Conservation (phyloP, 2,113 vertebrate genomes). For the Pseudopipra pipra region DNA sequence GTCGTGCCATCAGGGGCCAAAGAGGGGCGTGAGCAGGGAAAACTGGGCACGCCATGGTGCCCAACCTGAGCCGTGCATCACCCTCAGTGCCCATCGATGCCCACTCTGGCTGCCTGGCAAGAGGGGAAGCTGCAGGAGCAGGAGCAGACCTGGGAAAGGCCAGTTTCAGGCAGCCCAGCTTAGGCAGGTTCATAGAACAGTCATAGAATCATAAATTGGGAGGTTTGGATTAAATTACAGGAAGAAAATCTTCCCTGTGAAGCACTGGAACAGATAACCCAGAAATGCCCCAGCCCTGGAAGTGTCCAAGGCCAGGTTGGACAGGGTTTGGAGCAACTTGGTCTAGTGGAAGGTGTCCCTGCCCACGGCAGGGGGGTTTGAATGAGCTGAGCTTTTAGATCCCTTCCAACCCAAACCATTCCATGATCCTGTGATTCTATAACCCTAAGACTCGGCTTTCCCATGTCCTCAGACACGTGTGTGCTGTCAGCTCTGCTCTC, state of each 20-base stretch:
- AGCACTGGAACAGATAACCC: background rate
- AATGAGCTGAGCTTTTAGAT: background rate
- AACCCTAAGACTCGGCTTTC: background rate
- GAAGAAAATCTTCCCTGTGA: background rate
- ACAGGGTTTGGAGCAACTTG: rapidly evolving
- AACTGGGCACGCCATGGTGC: background rate
- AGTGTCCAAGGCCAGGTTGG: background rate
- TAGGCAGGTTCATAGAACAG: background rate
- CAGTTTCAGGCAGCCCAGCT: background rate
- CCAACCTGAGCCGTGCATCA: background rate
- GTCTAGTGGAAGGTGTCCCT: background rate
- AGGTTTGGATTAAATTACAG: background rate
- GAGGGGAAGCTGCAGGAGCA: background rate
- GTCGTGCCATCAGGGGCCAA: background rate
- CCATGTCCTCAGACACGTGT: background rate
- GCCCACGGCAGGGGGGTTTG: background rate
- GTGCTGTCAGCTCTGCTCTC: background rate
- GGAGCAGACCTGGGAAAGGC: background rate
- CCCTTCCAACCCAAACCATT: background rate
- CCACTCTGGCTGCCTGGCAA: background rate
- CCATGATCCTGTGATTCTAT: background rate
- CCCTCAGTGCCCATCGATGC: no score
- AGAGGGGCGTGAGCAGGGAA: background rate
- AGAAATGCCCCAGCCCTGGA: background rate
- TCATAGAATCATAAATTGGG: rapidly evolving